These are phyloP conservation scores for Serrognathus titanus DNA, from an alignment of 2,888 invertebrate species.

Conservation along the genomic window DNA sequence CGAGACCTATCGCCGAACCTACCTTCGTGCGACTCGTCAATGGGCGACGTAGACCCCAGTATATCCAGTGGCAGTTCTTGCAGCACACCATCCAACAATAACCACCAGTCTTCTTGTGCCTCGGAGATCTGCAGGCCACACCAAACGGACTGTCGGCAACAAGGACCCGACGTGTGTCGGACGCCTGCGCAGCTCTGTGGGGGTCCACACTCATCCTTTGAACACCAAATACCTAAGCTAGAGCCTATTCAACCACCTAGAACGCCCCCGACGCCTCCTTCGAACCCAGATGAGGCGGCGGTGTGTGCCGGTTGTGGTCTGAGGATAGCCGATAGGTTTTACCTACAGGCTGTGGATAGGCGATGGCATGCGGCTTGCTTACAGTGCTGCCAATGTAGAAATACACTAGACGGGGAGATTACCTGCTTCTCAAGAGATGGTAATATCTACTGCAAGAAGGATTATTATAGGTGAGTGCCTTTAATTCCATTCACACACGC, in stretches of 20 bases:
- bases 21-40: slow-evolving; percentile 58
- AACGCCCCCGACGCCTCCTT: slow-evolving; percentile 47
- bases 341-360: slow-evolving; percentile 86
- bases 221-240: slow-evolving; percentile 54
- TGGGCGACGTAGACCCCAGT: slow-evolving; percentile 57
- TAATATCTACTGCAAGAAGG: slow-evolving; percentile 93
- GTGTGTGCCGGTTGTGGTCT: slow-evolving; percentile 86
- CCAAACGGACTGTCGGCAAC: slow-evolving; percentile 27
- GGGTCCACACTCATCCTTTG: slow-evolving; percentile 45
- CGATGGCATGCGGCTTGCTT: slow-evolving; percentile 92
- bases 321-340: slow-evolving; percentile 84
- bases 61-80: slow-evolving; percentile 57
- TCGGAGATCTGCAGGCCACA: slow-evolving; percentile 45
- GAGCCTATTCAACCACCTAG: slow-evolving; percentile 57
- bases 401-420: slow-evolving; percentile 84
- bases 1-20: slow-evolving; percentile 72
- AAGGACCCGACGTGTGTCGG: slow-evolving; percentile 36
- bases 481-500: neutral
- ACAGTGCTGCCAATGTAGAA: slow-evolving; percentile 86
- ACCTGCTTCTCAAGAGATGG: slow-evolving; percentile 92
- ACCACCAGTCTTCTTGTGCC: slow-evolving; percentile 52
- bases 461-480: slow-evolving; percentile 84
- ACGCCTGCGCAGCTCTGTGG: slow-evolving; percentile 28
- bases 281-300: slow-evolving; percentile 51
- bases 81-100: slow-evolving; percentile 56